phyloP scores from a whole-genome alignment of 2,888 invertebrate species.

The Drosophila pseudotalamancana region DNA sequence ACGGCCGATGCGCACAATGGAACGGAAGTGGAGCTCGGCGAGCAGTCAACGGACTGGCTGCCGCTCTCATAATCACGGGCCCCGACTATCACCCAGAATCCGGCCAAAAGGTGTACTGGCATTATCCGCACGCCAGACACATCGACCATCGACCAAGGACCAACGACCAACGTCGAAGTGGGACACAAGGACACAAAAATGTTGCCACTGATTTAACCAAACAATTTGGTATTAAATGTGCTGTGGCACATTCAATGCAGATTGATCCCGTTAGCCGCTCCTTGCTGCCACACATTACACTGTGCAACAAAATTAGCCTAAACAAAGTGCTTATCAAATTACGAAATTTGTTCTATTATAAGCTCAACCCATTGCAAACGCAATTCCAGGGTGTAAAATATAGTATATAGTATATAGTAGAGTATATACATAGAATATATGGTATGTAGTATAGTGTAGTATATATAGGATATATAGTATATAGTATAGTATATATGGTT shows the following conservation, averaged over 20 bases:
- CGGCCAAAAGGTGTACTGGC: background rate
- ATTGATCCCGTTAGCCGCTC: conserved; percentile 13
- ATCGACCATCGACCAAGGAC: background rate
- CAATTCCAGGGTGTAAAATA: too few relatives aligned
- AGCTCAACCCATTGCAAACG: too few relatives aligned
- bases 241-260: conserved; percentile 5
- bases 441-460: too few relatives aligned
- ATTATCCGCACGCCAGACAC: conserved; percentile 34
- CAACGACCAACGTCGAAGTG: background rate
- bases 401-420: too few relatives aligned
- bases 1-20: conserved; percentile 41
- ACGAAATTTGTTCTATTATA: too few relatives aligned
- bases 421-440: too few relatives aligned
- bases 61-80: conserved; percentile 34
- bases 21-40: conserved; percentile 44
- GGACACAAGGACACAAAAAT: conserved; percentile 5
- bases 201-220: conserved; percentile 21
- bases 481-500: too few relatives aligned
- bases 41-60: conserved; percentile 36
- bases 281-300: background rate
- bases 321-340: too few relatives aligned
- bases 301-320: background rate
- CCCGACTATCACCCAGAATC: conserved; percentile 16
- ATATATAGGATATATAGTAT: too few relatives aligned
- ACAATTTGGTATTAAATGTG: conserved; percentile 32